A percentile compares a stretch with the other conserved stretches of the same genome.
These are phyloP conservation scores for Bubo scandiacus DNA, from an alignment of 2,113 vertebrate genomes.

Conservation along the genomic window DNA sequence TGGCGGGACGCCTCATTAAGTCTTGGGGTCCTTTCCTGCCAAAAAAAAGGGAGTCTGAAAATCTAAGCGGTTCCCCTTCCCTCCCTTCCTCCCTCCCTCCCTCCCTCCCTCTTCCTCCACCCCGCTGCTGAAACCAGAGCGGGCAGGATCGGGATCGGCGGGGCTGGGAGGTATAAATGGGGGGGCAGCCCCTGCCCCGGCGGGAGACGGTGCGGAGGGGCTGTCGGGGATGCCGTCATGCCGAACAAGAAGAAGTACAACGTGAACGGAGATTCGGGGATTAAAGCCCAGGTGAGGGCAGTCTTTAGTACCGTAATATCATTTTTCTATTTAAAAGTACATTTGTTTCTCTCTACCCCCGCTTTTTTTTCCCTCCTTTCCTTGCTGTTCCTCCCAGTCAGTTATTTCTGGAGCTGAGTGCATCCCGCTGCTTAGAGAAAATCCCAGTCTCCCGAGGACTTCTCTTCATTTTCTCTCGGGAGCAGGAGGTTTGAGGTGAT, in stretches of 20 bases:
- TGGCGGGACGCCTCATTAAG: constrained; percentile 49
- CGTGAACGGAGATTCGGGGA: constrained; percentile 65
- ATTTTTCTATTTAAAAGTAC: neutral
- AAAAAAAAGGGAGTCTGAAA: neutral
- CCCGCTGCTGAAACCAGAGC: constrained; percentile 56
- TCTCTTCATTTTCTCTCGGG: rapidly evolving
- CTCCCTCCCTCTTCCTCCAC: neutral
- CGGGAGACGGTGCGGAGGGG: neutral
- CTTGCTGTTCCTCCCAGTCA: rapidly evolving
- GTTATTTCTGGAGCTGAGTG: neutral
- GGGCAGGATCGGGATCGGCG: constrained; percentile 45
- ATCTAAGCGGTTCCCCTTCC: neutral
- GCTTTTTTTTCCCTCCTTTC: neutral
- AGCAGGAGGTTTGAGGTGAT: neutral
- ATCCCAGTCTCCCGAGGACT: rapidly evolving
- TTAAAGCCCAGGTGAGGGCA: constrained; percentile 78
- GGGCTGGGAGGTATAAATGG: constrained; percentile 64
- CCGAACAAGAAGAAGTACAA: constrained; percentile 79
- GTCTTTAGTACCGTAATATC: rapidly evolving
- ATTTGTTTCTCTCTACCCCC: rapidly evolving
- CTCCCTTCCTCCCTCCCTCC: neutral
- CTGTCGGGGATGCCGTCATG: constrained; percentile 46
- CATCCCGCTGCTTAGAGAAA: rapidly evolving
- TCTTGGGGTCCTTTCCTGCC: neutral
- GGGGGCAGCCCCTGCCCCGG: constrained; percentile 10